Conservation (phyloP, 2,888 invertebrate genomes). For the Erannis defoliaria region DNA sequence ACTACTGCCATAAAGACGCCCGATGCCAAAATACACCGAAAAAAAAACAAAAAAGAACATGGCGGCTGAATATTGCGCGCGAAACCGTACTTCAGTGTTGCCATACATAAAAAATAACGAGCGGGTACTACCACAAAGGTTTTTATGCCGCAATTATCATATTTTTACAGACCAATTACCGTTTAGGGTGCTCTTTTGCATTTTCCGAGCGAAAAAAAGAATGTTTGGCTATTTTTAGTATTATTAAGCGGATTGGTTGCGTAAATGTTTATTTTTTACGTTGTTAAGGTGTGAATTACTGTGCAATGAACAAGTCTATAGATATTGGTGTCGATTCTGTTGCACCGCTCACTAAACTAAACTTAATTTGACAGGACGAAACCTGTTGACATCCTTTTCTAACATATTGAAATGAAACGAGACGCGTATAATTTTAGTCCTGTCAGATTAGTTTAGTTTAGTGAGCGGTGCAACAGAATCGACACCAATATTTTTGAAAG, state of each 20-base stretch:
- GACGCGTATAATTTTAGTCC: too few relatives aligned
- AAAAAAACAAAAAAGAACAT: slow-evolving; percentile 58
- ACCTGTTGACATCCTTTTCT: too few relatives aligned
- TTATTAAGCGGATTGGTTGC: slow-evolving; percentile 51
- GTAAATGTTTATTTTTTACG: slow-evolving; percentile 30
- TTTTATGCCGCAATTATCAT: slow-evolving; percentile 79
- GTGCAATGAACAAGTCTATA: slow-evolving; percentile 9
- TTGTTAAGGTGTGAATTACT: slow-evolving; percentile 15
- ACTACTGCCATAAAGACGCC: slow-evolving; percentile 42
- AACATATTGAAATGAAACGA: too few relatives aligned
- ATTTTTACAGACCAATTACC: slow-evolving; percentile 75
- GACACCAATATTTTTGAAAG: too few relatives aligned
- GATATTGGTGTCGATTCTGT: too few relatives aligned
- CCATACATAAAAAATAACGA: slow-evolving; percentile 73
- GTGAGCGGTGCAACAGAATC: too few relatives aligned
- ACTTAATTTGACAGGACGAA: too few relatives aligned
- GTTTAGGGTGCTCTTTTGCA: slow-evolving; percentile 64
- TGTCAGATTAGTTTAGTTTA: too few relatives aligned
- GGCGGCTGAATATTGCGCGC: slow-evolving; percentile 62
- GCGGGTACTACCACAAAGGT: slow-evolving; percentile 69
- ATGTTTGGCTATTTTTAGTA: slow-evolving; percentile 47
- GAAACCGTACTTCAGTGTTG: slow-evolving; percentile 63
- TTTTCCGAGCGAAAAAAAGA: slow-evolving; percentile 51
- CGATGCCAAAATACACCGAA: slow-evolving; percentile 43
- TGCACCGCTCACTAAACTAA: too few relatives aligned